Evolutionary conservation across 2,888 invertebrate genomes (phyloP), one percentile per base, ranked within the genome.

Genomic region (Volucella inanis): DNA sequence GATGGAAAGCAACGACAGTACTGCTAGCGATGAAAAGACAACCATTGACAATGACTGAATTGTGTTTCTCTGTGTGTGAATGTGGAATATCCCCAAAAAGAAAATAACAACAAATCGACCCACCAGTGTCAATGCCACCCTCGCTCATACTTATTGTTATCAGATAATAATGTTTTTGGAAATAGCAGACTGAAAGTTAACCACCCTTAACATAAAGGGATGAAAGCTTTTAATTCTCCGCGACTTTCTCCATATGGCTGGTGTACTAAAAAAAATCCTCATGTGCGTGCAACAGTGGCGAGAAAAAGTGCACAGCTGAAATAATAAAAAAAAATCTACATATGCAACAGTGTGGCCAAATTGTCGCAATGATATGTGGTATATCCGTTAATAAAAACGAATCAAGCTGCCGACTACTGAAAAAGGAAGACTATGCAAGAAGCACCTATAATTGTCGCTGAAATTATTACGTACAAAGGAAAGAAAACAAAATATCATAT

Each of bases 151-250:
- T 41, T 10, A 47, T 12, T 18, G 61, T 59, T 72, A 78, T 68
- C 72, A 78, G 82, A 72, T n/a, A n/a, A 83, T 74, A 83, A 67
- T 61, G 67, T 72, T 49, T 50, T 54, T 47, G 71, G 71, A 65
- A 78, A 77, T 68, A 57, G 38, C 57, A 49, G 39, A 31, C 47
- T 8, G 8, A 47, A 45, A 41, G 39, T 59, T 65, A 18, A 22
- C 18, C 18, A 22, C 47, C 41, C 45, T 3, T 10, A 15, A 52
- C 38, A 14, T 8, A 55, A 59, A 62, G 78, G 61, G 72, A 67
- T 54, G 57, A n/a, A 54, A 61, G 78, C 57, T 74, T 62, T 72
- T 50, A 8, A 2, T 67, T 54, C 54, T 14, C 22, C 22, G 41
- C 38, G 10, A 12, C n/a, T 41, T 59, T 71, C 59, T 22, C 54